Evolutionary conservation across 2,113 vertebrate species (phyloP).

Genomic region (Paramisgurnus dabryanus): DNA sequence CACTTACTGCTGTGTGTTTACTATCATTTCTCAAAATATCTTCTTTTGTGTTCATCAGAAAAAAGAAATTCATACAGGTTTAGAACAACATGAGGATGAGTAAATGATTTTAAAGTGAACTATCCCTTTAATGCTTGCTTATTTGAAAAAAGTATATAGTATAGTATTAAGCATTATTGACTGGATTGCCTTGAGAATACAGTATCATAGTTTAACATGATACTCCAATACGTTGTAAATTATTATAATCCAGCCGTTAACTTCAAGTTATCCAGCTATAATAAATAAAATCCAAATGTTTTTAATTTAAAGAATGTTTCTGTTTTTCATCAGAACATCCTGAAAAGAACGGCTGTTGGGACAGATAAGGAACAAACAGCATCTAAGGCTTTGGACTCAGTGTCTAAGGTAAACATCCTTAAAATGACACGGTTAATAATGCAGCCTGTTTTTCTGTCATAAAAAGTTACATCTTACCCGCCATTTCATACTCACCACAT

Average conservation of each 20-base stretch:
- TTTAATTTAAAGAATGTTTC: neutral
- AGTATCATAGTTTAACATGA: neutral
- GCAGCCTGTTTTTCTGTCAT: neutral
- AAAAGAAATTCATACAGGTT: too few relatives aligned
- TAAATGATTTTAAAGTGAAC: too few relatives aligned
- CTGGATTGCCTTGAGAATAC: too few relatives aligned
- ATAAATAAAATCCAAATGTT: slow-evolving; percentile 39
- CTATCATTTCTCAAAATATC: too few relatives aligned
- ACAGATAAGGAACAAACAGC: slow-evolving; percentile 79
- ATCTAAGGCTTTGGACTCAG: slow-evolving; percentile 78
- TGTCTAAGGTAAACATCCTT: slow-evolving; percentile 80
- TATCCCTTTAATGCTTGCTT: too few relatives aligned
- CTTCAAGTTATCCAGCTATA: neutral
- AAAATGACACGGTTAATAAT: neutral
- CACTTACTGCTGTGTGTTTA: too few relatives aligned
- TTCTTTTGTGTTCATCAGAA: too few relatives aligned
- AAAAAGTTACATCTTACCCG: neutral
- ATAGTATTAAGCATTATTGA: too few relatives aligned
- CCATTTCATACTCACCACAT: neutral
- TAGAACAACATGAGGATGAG: too few relatives aligned
- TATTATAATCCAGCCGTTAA: neutral
- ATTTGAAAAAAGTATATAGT: too few relatives aligned
- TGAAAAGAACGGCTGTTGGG: slow-evolving; percentile 80
- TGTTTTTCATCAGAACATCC: slow-evolving; percentile 76
- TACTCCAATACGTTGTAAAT: neutral